Conservation (phyloP, 2,113 vertebrate species). For the Beaufortia kweichowensis region DNA sequence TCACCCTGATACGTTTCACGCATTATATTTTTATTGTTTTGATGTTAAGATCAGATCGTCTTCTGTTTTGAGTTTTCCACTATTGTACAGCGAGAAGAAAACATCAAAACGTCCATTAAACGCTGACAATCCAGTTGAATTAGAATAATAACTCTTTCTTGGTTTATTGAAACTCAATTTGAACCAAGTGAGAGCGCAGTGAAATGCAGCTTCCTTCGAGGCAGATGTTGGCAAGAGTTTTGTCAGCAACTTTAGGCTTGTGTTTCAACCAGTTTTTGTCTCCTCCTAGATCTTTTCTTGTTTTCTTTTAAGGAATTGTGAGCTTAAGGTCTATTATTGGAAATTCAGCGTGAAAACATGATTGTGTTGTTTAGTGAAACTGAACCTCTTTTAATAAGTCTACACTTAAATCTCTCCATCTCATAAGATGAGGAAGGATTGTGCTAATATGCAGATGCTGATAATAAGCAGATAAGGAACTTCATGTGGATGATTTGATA, state of each 20-base stretch:
- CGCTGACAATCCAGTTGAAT: constrained; percentile 44
- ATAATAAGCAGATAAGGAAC: constrained; percentile 51
- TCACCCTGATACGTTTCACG: neutral
- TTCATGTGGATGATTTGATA: too few species aligned
- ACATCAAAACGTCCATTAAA: constrained; percentile 46
- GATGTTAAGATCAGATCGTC: neutral
- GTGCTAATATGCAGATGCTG: constrained; percentile 71
- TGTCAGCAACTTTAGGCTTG: constrained; percentile 26
- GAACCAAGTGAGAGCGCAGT: constrained; percentile 39
- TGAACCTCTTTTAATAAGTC: constrained; percentile 57
- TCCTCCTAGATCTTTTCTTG: constrained; percentile 7
- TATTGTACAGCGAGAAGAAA: constrained; percentile 48
- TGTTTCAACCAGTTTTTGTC: constrained; percentile 26
- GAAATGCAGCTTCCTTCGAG: constrained; percentile 43
- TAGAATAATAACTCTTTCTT: constrained; percentile 51
- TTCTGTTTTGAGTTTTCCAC: constrained; percentile 34
- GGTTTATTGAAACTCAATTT: constrained; percentile 54
- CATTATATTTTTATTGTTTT: constrained; percentile 2
- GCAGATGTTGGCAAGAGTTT: constrained; percentile 28
- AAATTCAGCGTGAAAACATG: constrained; percentile 64
- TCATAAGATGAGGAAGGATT: constrained; percentile 54
- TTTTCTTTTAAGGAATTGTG: constrained; percentile 17
- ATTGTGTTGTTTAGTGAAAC: constrained; percentile 63
- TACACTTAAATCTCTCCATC: constrained; percentile 55
- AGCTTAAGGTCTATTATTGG: constrained; percentile 55